These are phyloP conservation scores for Vireo altiloquus DNA, from an alignment of 2,113 vertebrate species.

Conservation along the genomic window DNA sequence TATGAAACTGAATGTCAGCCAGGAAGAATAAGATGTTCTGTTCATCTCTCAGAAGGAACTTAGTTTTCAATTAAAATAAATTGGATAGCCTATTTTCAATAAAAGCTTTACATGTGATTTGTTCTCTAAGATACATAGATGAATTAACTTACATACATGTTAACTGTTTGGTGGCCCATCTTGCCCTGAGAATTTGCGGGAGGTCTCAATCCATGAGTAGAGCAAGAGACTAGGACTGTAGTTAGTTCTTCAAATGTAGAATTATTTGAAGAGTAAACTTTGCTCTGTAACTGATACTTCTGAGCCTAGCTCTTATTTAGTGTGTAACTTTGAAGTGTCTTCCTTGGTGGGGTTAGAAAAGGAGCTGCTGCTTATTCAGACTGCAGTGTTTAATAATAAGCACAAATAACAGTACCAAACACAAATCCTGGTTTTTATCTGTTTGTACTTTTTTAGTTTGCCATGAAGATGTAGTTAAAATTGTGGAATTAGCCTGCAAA, in stretches of 20 bases:
- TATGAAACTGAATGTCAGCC: neutral
- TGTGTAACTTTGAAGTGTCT: neutral
- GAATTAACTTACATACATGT: too few relatives aligned
- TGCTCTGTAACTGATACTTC: neutral
- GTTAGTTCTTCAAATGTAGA: neutral
- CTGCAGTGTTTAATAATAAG: neutral
- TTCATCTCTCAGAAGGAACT: neutral
- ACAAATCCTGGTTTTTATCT: neutral
- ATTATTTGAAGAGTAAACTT: neutral
- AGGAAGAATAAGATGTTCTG: neutral
- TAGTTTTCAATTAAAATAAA: neutral
- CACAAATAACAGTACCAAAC: neutral
- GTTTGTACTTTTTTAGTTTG: conserved; percentile 75
- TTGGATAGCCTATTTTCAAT: neutral
- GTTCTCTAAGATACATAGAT: neutral
- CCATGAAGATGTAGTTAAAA: conserved; percentile 93
- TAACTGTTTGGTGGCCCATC: neutral
- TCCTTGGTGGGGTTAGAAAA: neutral
- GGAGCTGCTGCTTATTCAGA: neutral
- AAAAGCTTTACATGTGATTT: neutral
- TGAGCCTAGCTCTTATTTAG: neutral
- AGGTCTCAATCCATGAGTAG: neutral
- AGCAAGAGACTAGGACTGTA: neutral
- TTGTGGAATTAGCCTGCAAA: conserved; percentile 94
- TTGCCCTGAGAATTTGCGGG: neutral